phyloP scores from a whole-genome alignment of 2,797 vertebrate genomes.

The Onychomys torridus region DNA sequence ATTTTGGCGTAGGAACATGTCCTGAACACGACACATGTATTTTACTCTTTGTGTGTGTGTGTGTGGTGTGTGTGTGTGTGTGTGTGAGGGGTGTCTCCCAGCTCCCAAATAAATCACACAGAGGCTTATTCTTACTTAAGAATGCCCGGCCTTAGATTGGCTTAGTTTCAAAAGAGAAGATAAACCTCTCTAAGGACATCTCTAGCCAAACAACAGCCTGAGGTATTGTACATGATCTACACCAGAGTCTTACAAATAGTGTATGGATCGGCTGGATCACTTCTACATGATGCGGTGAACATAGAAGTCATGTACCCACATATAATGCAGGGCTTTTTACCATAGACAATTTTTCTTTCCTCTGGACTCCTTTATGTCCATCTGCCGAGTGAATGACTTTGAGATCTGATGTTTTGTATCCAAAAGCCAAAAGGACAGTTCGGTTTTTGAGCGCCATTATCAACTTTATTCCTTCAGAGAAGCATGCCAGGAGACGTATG shows the following conservation, averaged over 20 bases:
- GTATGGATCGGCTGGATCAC: slow-evolving; percentile 90
- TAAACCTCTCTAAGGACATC: too few relatives aligned
- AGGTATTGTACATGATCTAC: slow-evolving; percentile 92
- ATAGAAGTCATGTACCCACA: slow-evolving; percentile 91
- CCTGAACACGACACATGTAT: too few relatives aligned
- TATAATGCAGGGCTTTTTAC: slow-evolving; percentile 91
- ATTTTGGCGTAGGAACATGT: too few relatives aligned
- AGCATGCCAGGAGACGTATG: slow-evolving; percentile 83
- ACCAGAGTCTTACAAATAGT: slow-evolving; percentile 94
- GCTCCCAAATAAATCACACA: too few relatives aligned
- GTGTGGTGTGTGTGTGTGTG: too few relatives aligned
- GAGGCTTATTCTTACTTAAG: too few relatives aligned
- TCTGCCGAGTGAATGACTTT: slow-evolving; percentile 94
- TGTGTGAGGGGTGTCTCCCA: too few relatives aligned
- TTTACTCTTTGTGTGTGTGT: too few relatives aligned
- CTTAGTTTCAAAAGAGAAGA: too few relatives aligned
- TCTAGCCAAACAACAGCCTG: slow-evolving; percentile 86
- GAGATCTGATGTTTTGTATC: slow-evolving; percentile 94
- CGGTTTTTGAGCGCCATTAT: slow-evolving; percentile 89
- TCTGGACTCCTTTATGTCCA: slow-evolving; percentile 92
- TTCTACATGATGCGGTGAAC: slow-evolving; percentile 93
- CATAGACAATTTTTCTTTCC: slow-evolving; percentile 91
- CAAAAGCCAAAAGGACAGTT: slow-evolving; percentile 89
- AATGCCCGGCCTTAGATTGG: too few relatives aligned
- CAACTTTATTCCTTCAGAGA: slow-evolving; percentile 89